phyloP scores from a whole-genome alignment of 2,888 invertebrate genomes.

The Priocnemis perturbator region DNA sequence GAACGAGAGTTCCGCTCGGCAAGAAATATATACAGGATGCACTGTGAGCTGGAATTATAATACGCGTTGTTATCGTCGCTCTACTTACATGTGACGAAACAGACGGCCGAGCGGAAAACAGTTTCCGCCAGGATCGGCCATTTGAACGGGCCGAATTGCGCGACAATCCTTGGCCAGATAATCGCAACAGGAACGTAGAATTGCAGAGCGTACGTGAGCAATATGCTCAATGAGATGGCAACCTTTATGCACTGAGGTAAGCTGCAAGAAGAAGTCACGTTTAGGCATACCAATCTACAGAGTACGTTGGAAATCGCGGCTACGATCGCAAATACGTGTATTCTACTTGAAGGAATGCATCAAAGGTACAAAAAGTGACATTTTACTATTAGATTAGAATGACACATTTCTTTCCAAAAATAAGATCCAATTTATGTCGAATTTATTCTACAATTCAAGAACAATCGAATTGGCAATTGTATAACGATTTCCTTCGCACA shows the following conservation, averaged over 20 bases:
- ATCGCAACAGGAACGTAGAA: slow-evolving; percentile 96
- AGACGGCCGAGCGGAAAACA: slow-evolving; percentile 83
- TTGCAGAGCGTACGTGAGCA: slow-evolving; percentile 94
- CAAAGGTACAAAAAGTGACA: no score
- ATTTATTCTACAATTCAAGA: no score
- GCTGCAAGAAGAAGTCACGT: slow-evolving; percentile 75
- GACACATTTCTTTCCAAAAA: no score
- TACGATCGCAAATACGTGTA: no score
- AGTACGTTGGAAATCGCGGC: no score
- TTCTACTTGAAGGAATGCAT: no score
- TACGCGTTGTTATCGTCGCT: background rate
- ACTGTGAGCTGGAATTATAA: no score
- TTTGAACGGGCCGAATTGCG: slow-evolving; percentile 78
- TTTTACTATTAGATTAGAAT: no score
- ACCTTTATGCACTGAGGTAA: slow-evolving; percentile 88
- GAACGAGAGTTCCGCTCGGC: no score
- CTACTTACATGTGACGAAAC: slow-evolving; percentile 89
- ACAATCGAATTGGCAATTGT: no score
- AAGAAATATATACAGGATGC: background rate
- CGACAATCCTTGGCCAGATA: slow-evolving; percentile 85
- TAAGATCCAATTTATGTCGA: no score
- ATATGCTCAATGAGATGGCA: slow-evolving; percentile 90
- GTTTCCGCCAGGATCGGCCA: slow-evolving; percentile 82
- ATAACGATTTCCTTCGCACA: no score
- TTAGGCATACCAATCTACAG: background rate